phyloP scores from a whole-genome alignment of 2,888 invertebrate species.

The Agrotis clavis region DNA sequence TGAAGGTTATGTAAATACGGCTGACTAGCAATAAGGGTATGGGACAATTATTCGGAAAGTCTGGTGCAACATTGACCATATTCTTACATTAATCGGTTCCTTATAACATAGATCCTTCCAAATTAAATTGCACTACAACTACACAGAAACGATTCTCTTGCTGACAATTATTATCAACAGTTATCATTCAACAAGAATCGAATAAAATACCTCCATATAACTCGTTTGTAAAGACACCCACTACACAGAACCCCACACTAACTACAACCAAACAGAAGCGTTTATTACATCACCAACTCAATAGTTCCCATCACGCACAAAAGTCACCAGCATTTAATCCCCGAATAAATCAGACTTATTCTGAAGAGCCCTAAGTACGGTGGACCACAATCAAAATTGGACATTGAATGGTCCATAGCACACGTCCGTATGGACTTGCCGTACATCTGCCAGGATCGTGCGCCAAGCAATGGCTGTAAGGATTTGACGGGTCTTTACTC shows the following conservation, averaged over 20 bases:
- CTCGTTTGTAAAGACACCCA: conserved; percentile 21
- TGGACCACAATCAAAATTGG: conserved; percentile 76
- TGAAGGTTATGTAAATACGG: conserved; percentile 37
- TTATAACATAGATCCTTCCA: too few relatives aligned
- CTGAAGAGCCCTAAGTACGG: conserved; percentile 69
- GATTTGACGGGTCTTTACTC: conserved; percentile 87
- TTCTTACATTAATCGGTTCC: too few relatives aligned
- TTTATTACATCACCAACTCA: conserved; percentile 42
- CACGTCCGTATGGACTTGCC: conserved; percentile 50
- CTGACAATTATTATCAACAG: not conserved
- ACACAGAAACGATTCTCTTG: too few relatives aligned
- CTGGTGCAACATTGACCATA: not conserved
- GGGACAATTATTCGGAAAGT: conserved; percentile 6
- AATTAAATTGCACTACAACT: too few relatives aligned
- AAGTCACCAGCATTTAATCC: conserved; percentile 58
- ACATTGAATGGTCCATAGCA: conserved; percentile 76
- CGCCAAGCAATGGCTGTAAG: conserved; percentile 82
- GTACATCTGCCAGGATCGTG: conserved; percentile 88
- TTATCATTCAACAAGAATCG: not conserved
- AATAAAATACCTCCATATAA: not conserved
- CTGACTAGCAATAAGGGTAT: conserved; percentile 21
- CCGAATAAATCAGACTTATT: conserved; percentile 66
- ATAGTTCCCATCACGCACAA: conserved; percentile 39
- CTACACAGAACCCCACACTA: not conserved
- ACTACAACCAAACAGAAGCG: conserved; percentile 26